Evolutionary conservation across 35 echinoderm and acorn worm species (phyloP).

Genomic region (Apostichopus californicus): DNA sequence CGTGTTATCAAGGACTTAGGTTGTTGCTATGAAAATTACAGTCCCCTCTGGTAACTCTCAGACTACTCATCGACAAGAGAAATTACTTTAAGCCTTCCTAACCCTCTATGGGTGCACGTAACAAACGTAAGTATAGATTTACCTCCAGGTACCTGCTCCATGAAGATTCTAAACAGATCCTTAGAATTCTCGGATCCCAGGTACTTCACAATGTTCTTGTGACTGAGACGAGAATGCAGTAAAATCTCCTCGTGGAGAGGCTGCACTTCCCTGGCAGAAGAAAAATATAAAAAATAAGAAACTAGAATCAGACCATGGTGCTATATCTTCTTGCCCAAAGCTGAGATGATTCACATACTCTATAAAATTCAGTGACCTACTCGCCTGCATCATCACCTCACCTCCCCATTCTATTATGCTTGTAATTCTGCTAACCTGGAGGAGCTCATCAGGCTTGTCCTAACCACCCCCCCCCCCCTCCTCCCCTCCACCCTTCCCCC

Average conservation of each 20-base stretch:
- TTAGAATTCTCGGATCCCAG: conserved; percentile 73
- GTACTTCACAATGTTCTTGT: conserved; percentile 99
- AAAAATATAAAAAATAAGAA: no score
- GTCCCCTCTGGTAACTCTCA: not conserved
- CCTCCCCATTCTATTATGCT: no score
- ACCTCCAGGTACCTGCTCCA: conserved; percentile 99
- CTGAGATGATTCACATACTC: no score
- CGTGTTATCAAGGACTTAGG: no score
- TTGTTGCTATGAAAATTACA: not conserved
- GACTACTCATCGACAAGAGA: not conserved
- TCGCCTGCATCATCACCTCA: no score
- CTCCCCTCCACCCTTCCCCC: not conserved
- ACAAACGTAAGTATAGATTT: not conserved
- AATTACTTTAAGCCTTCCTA: not conserved
- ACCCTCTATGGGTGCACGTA: not conserved
- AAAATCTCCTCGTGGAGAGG: conserved; percentile 96
- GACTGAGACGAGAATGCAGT: conserved; percentile 87
- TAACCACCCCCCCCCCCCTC: no score
- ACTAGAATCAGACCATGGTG: no score
- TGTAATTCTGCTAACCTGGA: no score
- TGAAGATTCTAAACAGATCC: conserved; percentile 80
- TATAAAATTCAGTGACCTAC: no score
- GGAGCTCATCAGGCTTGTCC: no score
- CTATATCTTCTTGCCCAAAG: no score
- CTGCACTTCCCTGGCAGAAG: conserved; percentile 81